phyloP scores from a whole-genome alignment of 2,113 vertebrate species.

The Lynx canadensis region DNA sequence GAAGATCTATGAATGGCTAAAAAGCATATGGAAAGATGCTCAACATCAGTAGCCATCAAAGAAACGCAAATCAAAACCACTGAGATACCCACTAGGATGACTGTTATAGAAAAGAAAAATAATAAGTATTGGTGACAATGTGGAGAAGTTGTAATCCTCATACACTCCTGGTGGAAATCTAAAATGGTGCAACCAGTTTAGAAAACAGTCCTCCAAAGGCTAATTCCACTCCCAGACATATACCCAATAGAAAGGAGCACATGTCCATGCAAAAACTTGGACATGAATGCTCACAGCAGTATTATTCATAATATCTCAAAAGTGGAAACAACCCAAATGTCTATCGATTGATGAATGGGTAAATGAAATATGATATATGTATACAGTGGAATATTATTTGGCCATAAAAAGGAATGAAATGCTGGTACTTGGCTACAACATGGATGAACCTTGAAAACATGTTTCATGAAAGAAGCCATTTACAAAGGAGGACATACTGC shows the following conservation, averaged over 20 bases:
- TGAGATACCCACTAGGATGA: background rate
- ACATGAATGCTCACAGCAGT: background rate
- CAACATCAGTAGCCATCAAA: background rate
- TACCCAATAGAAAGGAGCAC: background rate
- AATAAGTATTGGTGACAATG: background rate
- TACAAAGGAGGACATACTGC: background rate
- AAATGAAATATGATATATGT: background rate
- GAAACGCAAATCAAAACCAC: background rate
- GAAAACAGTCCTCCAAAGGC: background rate
- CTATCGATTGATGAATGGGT: background rate
- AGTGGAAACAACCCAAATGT: background rate
- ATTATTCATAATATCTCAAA: background rate
- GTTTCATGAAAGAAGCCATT: background rate
- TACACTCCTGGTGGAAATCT: background rate
- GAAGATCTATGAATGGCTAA: background rate
- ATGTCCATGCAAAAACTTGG: background rate
- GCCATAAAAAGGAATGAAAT: background rate
- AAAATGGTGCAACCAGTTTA: background rate
- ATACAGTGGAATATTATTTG: background rate
- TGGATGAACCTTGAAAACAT: background rate
- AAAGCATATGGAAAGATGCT: background rate
- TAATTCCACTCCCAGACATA: background rate
- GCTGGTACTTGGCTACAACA: background rate
- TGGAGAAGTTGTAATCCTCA: background rate
- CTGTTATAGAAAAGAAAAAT: background rate